Evolutionary conservation across 2,113 vertebrate genomes (phyloP).

Genomic region (Glaucidium brasilianum): DNA sequence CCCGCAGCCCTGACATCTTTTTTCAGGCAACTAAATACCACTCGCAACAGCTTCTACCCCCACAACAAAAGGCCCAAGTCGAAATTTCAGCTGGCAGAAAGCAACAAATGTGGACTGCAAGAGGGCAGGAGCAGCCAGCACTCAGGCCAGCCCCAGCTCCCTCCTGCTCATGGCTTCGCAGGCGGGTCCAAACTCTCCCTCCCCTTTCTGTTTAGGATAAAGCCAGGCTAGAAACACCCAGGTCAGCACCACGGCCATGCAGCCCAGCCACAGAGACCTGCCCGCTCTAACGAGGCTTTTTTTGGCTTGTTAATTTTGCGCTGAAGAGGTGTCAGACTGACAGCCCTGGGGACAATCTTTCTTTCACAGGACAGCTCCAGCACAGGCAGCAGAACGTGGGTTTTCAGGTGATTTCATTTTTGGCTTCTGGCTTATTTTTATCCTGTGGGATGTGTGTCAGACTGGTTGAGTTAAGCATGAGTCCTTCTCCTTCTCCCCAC

Average conservation of each 20-base stretch:
- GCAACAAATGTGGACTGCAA: fast-evolving
- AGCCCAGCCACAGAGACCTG: background rate
- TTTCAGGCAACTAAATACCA: background rate
- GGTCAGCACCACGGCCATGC: fast-evolving
- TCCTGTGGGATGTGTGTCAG: background rate
- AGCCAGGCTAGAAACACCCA: background rate
- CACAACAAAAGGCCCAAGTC: background rate
- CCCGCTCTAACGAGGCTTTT: background rate
- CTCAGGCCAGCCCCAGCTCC: background rate
- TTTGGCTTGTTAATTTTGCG: background rate
- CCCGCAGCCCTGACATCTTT: background rate
- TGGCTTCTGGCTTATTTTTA: background rate
- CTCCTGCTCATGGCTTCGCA: fast-evolving
- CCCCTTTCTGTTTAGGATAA: background rate
- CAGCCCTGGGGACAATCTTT: background rate
- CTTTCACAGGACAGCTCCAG: background rate
- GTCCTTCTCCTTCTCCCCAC: background rate
- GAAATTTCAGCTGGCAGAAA: fast-evolving
- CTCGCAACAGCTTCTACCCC: background rate
- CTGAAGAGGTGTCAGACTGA: background rate
- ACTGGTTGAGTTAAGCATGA: fast-evolving
- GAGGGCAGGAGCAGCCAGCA: background rate
- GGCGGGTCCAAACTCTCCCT: background rate
- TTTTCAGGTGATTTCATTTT: background rate
- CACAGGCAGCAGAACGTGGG: background rate